Evolutionary conservation across 2,797 vertebrate species (phyloP), one percentile per base, ranked within the genome.

Genomic region (Ataeniobius toweri): DNA sequence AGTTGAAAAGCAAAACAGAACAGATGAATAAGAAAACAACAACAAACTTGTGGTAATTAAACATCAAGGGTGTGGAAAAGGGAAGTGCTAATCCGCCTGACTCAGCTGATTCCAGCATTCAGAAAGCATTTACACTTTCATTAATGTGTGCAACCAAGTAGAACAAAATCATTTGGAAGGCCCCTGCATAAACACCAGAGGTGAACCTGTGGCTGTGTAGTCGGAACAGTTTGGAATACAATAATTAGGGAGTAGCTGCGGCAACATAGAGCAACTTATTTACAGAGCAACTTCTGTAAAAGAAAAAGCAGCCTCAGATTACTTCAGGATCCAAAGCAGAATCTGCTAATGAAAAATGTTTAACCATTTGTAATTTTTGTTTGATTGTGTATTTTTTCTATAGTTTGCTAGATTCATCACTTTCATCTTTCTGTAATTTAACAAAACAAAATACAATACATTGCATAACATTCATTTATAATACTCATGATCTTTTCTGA

Each of bases 91-190:
- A 96, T 95, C 93, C 91, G 83, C 87, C 80, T 87, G 86, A 93
- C 92, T 93, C 87, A 80, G 91, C 86, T 90, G 92, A 95, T 94
- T 94, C 92, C 87, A 88, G 88, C 90, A 80, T 93, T 95, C 91
- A 90, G 92, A 93, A 94, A 93, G 91, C 92, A 92, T 95, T 96
- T 96, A 95, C 89, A 90, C 94, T 95, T 96, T 95, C 94, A 96
- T 96, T 96, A 96, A 95, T 94, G 93, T 89, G 94, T 92, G 93
- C 93, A 95, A 93, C 88, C 93, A 73, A 90, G 94, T 91, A 88
- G 94, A 96, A 94, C 93, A 83, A 87, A 94, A 94, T 94, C 92
- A 92, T 95, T 95, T 93, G 86, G 90, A 91, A 87, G 87, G 80
- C 83, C 86, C n/a, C 87, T 75, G 90, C 88, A 83, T 91, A 89